Percentiles rank a stretch among this genome's conserved stretches.
Evolutionary conservation across 2,888 invertebrate genomes (phyloP).

Genomic region (Ophioninae sp.): DNA sequence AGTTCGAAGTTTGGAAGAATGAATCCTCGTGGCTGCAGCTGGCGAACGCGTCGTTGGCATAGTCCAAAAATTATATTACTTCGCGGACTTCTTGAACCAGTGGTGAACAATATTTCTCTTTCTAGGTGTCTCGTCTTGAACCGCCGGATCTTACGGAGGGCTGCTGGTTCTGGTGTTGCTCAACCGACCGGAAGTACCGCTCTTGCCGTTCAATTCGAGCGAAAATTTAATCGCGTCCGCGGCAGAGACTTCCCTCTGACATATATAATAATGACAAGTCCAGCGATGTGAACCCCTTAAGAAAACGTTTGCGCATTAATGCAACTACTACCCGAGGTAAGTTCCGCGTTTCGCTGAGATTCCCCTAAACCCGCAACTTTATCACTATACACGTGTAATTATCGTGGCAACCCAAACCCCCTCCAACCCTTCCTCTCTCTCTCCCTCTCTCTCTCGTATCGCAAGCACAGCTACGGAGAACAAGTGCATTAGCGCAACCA

Average conservation of each 20-base stretch:
- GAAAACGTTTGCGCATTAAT: slow-evolving; percentile 19
- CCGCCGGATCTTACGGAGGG: neutral
- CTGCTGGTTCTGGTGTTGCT: slow-evolving; percentile 23
- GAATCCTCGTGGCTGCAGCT: slow-evolving; percentile 55
- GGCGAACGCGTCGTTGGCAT: slow-evolving; percentile 24
- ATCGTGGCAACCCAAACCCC: neutral
- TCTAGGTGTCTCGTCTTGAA: neutral
- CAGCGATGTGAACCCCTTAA: slow-evolving; percentile 44
- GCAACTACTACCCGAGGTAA: neutral
- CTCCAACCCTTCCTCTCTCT: neutral
- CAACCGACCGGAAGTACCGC: slow-evolving; percentile 57
- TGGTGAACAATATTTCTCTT: slow-evolving; percentile 35
- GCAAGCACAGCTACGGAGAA: slow-evolving; percentile 9
- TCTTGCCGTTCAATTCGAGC: slow-evolving; percentile 41
- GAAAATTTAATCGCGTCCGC: slow-evolving; percentile 58
- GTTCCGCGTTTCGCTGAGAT: slow-evolving; percentile 11
- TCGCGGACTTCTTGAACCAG: slow-evolving; percentile 3
- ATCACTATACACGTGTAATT: neutral
- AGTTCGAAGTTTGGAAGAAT: slow-evolving; percentile 52
- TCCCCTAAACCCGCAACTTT: neutral
- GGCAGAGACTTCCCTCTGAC: slow-evolving; percentile 47
- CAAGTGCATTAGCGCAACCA: slow-evolving; percentile 48
- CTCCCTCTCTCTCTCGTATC: neutral
- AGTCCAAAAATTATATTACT: slow-evolving; percentile 36
- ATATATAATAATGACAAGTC: slow-evolving; percentile 57